Evolutionary conservation across 1,140 invertebrate genomes (phyloP).

Genomic region (Tetraneura akinire): DNA sequence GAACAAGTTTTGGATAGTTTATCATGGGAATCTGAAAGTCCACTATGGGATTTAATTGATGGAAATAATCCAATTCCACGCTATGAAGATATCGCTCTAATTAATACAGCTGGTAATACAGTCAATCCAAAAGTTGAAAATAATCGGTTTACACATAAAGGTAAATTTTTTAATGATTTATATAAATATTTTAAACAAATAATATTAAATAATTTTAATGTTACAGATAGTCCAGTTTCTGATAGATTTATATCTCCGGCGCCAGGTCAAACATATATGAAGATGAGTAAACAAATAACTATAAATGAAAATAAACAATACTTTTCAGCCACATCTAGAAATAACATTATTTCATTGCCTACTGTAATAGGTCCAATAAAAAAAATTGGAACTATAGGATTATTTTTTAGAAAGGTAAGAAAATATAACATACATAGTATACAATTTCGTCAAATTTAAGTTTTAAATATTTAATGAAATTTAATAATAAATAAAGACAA

Average conservation of each 20-base stretch:
- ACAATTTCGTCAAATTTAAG: too few relatives aligned
- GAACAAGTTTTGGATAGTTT: slow-evolving; percentile 92
- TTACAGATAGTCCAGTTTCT: slow-evolving; percentile 31
- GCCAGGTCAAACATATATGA: slow-evolving; percentile 16
- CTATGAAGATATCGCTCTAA: slow-evolving; percentile 61
- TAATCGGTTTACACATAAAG: slow-evolving; percentile 27
- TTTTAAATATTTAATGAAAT: too few relatives aligned
- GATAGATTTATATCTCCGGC: slow-evolving; percentile 47
- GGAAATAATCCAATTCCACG: slow-evolving; percentile 65
- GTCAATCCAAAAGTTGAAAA: slow-evolving; percentile 14
- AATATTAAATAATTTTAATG: slow-evolving; percentile 12
- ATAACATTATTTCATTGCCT: not conserved
- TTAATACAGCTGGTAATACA: not conserved
- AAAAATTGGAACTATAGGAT: slow-evolving; percentile 43
- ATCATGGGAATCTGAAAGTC: slow-evolving; percentile 86
- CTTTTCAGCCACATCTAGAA: not conserved
- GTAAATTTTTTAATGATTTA: not conserved
- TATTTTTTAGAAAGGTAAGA: slow-evolving; percentile 44
- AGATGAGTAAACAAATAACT: not conserved
- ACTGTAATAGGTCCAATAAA: slow-evolving; percentile 8
- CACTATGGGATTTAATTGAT: slow-evolving; percentile 80
- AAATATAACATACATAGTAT: not conserved
- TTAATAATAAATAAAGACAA: too few relatives aligned
- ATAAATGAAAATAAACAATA: slow-evolving; percentile 41
- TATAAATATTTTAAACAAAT: not conserved